Evolutionary conservation across 1,140 invertebrate species (phyloP), one percentile per base, ranked within the genome.

Genomic region (Drosophila malerkotliana): DNA sequence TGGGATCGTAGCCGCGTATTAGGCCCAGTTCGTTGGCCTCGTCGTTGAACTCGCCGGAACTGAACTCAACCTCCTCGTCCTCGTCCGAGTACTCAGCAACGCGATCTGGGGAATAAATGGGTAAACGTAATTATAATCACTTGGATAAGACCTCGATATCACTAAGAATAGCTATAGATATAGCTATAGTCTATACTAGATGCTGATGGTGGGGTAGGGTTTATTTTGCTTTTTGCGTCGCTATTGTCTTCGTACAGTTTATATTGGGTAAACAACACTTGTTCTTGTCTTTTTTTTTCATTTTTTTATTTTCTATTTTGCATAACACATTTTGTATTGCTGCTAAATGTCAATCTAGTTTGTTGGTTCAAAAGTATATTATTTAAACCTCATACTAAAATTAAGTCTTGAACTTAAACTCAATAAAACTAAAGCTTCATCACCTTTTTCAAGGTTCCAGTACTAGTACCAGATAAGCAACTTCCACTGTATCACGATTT

Each of bases 31-130:
- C 91, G 52, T 85, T 91, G 44, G 93, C 92, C 57, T 94, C 94
- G 61, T 94, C 93, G 64, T 94, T 94, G 77, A 95, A 94, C 84
- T 95, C 94, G 8, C 94, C 94, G 0, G 94, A 95, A 79, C 94
- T 95, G 82, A 95, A 95, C 82, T 95, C 94, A 24, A 93, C 94
- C 74, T 95, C 94, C 72, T 94, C 94, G 77, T 94, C 94, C 66
- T 95, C 94, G 80, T 95, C 94, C 37, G 94, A 95, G 67, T 94
- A 95, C 68, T 93, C 93, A 64, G 92, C 91, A 74, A 94, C 94
- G 69, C 94, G 92, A 90, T 95, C 94, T 94, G 62, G 52, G 87
- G 6, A 41, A 41, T 7, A 9, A 82, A 24, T 24, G 12, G 64
- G 51, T 53, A 24, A 67, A 9, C 39, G 37, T 32, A 32, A 28